Base-by-base conservation (phyloP, 2,888 invertebrate genomes). In the Phlogophora meticulosa region DNA sequence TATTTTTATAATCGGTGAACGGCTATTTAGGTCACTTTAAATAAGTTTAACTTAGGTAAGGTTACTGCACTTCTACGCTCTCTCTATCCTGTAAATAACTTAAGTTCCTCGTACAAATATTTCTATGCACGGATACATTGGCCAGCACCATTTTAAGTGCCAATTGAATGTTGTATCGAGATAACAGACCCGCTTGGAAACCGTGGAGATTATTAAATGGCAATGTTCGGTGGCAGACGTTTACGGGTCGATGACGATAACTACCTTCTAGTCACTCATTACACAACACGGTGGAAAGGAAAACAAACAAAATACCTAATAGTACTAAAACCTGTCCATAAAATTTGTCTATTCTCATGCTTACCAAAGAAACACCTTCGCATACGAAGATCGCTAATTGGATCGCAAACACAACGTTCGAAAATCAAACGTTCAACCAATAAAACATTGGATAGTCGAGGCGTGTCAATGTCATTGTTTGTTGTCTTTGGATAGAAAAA, bases 351-450 rank as follows among this genome's bases (percentile, higher is more conserved):
- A 46, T 24, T 24, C 22, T 48, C 34, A 55, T 49, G 49, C 45
- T 24, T 45, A 43, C 53, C 36, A 58, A 61, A 60, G 52, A 55
- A 66, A 64, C 56, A 46, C 51, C 72, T 76, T 46, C 32, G 17
- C 24, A 11, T 24, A 45, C 45, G 17, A 64, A 51, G 42, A 57
- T 42, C 64, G 67, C 74, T 85, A 85, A 87, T 87, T 85, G 81
- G 76, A 84, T 43, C 67, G 78, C 83, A 86, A 87, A 87, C 77
- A 86, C 56, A 57, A 67, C 72, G 52, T 42, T 62, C 56, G 28
- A 38, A 64, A 73, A 63, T 71, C 66, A 72, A 62, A 75, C 71
- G 53, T 72, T 64, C 58, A 59, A 56, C 71, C 68, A 79, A 80
- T 59, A 78, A 69, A 69, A 82, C 84, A 79, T 48, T 70, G 72